A percentile compares a stretch with the other conserved stretches of the same genome.
Evolutionary conservation across 1,140 invertebrate genomes (phyloP).

Genomic region (Scaptomyza pallida): DNA sequence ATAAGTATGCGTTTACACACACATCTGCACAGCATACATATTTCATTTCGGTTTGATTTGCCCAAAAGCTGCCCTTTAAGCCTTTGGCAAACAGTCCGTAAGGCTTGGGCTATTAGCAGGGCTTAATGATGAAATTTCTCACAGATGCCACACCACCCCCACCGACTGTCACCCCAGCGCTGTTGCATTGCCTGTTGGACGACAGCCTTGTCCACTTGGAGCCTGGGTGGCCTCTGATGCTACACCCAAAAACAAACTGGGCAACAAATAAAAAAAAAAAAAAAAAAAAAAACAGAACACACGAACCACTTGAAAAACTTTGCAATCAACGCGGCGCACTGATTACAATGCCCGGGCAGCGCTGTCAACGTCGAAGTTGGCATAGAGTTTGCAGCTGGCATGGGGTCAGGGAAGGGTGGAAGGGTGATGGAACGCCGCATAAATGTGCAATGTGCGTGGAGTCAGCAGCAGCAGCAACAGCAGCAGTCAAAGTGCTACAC

Average conservation of each 20-base stretch:
- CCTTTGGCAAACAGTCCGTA: slow-evolving; percentile 14
- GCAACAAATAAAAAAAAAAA: slow-evolving; percentile 12
- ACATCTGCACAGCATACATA: not conserved
- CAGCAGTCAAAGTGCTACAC: slow-evolving; percentile 41
- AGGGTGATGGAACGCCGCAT: slow-evolving; percentile 4
- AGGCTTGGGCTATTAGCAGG: slow-evolving; percentile 29
- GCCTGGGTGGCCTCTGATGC: slow-evolving; percentile 12
- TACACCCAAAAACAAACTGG: slow-evolving; percentile 48
- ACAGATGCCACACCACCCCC: not conserved
- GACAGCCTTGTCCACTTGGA: too few relatives aligned
- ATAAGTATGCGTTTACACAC: too few relatives aligned
- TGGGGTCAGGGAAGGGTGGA: not conserved
- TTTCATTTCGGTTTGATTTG: not conserved
- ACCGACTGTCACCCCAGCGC: not conserved
- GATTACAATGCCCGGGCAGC: slow-evolving; percentile 71
- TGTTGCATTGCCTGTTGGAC: not conserved
- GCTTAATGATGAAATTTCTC: slow-evolving; percentile 27
- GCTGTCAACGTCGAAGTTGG: slow-evolving; percentile 23
- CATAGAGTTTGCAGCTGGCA: not conserved
- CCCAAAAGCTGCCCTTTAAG: slow-evolving; percentile 10
- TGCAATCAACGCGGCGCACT: slow-evolving; percentile 75
- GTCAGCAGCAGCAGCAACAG: slow-evolving; percentile 32
- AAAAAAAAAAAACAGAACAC: slow-evolving; percentile 7
- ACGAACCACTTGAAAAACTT: slow-evolving; percentile 75
- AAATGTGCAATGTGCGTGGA: slow-evolving; percentile 77